Conservation (phyloP, 2,113 vertebrate species). For the Forbesichthys agassizii region DNA sequence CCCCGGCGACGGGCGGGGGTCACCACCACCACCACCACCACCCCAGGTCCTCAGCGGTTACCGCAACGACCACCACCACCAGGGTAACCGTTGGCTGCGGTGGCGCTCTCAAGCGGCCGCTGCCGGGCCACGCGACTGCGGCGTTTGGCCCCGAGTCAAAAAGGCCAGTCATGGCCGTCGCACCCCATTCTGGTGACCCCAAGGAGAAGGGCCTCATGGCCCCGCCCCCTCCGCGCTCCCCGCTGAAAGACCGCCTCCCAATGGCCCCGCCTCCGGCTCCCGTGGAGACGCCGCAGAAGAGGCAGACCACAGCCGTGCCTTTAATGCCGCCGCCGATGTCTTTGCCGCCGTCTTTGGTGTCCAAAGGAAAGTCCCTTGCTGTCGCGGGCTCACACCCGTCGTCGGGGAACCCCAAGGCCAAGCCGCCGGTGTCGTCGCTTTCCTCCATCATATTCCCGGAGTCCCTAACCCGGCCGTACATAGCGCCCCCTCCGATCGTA, state of each 20-base stretch:
- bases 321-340: conserved; percentile 56
- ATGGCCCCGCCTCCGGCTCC: conserved; percentile 62
- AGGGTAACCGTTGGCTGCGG: conserved; percentile 4
- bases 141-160: conserved; percentile 62
- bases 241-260: conserved; percentile 60
- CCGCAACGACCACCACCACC: neutral
- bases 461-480: conserved; percentile 54
- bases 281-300: conserved; percentile 59
- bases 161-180: conserved; percentile 66
- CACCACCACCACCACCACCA: conserved; percentile 8
- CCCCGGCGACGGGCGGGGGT: neutral
- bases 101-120: conserved; percentile 55
- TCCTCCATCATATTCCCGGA: conserved; percentile 67
- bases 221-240: conserved; percentile 66
- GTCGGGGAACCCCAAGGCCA: conserved; percentile 55
- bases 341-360: conserved; percentile 31
- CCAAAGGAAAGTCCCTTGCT: conserved; percentile 57
- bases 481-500: conserved; percentile 53
- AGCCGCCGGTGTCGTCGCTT: conserved; percentile 58
- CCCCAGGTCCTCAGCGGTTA: neutral
- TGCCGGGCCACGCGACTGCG: conserved; percentile 34
- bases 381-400: conserved; percentile 11
- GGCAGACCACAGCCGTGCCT: conserved; percentile 58
- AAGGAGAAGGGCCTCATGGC: conserved; percentile 70
- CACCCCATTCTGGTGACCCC: conserved; percentile 61